These are phyloP conservation scores for Stigmatopora nigra DNA, from an alignment of 2,113 vertebrate species.

Conservation along the genomic window DNA sequence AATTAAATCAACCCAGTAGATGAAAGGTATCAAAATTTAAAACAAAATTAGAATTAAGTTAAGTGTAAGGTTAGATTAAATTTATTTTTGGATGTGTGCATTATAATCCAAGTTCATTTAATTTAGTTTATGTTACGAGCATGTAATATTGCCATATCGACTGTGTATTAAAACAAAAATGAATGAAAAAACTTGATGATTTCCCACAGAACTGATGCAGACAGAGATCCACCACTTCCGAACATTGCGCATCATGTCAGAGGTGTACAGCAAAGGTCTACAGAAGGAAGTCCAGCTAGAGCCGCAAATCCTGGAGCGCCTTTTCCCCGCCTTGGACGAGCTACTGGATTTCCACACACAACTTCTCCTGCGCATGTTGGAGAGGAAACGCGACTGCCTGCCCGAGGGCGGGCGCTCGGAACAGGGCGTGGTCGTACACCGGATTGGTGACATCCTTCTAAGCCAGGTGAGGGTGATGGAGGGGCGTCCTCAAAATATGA, in stretches of 20 bases:
- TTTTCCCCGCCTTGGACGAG: constrained; percentile 88
- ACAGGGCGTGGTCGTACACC: constrained; percentile 77
- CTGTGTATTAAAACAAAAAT: background rate
- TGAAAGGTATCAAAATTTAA: too few relatives aligned
- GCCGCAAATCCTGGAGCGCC: constrained; percentile 75
- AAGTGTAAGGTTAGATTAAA: too few relatives aligned
- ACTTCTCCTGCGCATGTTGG: constrained; percentile 83
- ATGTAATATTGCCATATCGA: too few relatives aligned
- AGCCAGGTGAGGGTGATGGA: constrained; percentile 74
- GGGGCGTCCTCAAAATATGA: background rate
- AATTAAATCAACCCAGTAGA: too few relatives aligned
- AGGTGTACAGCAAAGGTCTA: constrained; percentile 89
- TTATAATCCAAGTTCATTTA: too few relatives aligned
- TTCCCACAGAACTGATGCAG: constrained; percentile 83
- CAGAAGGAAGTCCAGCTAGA: constrained; percentile 83
- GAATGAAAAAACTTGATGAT: background rate
- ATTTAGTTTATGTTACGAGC: too few relatives aligned
- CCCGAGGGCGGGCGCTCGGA: constrained; percentile 57
- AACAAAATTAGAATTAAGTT: too few relatives aligned
- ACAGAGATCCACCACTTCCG: constrained; percentile 95
- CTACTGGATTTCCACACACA: constrained; percentile 85
- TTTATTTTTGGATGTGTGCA: too few relatives aligned
- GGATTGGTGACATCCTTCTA: constrained; percentile 86
- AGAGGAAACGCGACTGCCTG: constrained; percentile 81
- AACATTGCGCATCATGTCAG: constrained; percentile 91